phyloP scores from a whole-genome alignment of 2,113 vertebrate species.

The Podarcis cretensis region DNA sequence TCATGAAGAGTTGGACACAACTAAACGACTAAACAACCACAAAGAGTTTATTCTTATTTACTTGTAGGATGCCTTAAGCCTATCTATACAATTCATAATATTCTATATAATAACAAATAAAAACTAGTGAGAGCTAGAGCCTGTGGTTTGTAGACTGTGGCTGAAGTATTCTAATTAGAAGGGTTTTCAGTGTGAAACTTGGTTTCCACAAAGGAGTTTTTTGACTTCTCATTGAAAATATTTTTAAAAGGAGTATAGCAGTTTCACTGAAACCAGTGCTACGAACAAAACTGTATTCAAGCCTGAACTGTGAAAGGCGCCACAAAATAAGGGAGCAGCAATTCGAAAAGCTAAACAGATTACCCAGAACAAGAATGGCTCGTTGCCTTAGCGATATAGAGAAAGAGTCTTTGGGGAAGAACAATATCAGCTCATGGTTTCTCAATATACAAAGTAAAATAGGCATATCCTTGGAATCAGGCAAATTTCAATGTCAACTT shows the following conservation, averaged over 20 bases:
- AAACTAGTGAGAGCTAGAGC: neutral
- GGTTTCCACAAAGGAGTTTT: neutral
- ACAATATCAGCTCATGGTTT: conserved; percentile 31
- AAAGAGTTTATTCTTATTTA: too few species aligned
- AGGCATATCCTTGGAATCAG: conserved; percentile 4
- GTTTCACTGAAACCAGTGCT: conserved; percentile 13
- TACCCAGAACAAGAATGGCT: conserved; percentile 38
- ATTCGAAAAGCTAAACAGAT: conserved; percentile 22
- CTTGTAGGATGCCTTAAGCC: too few species aligned
- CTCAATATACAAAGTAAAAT: conserved; percentile 26
- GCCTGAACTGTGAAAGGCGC: conserved; percentile 21
- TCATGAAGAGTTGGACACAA: too few species aligned
- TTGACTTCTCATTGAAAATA: neutral
- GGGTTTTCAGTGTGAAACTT: neutral
- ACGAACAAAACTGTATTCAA: conserved; percentile 12
- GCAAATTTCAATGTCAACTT: neutral
- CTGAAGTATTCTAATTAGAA: neutral
- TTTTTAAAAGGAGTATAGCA: neutral
- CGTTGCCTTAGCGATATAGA: conserved; percentile 33
- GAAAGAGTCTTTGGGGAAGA: neutral
- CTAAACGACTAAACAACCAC: too few species aligned
- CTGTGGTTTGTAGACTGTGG: neutral
- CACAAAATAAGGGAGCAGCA: neutral
- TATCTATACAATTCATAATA: too few species aligned
- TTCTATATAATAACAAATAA: too few species aligned